Evolutionary conservation across 2,113 vertebrate species (phyloP), one percentile per base, ranked within the genome.

Genomic region (Sphaerodactylus townsendi): DNA sequence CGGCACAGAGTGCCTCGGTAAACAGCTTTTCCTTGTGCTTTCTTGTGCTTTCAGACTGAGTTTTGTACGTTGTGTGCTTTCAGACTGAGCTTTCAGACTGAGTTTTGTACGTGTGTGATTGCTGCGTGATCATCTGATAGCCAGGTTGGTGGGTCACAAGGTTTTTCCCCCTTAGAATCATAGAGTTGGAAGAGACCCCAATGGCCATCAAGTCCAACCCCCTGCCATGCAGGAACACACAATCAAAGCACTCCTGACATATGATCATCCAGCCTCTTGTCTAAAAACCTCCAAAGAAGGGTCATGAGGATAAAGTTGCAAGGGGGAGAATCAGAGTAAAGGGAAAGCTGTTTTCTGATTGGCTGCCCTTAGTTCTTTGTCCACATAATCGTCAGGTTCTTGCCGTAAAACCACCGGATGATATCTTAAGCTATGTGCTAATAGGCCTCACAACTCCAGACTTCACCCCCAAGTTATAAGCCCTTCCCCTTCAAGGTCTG

Each of bases 1-100:
- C 1, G 97, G 96, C 92, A 99, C 97, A 0, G 97, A 98, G 90
- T 99, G 98, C 77, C 96, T 97, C 0, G 98, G 98, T 99, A 94
- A 97, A 0, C 3, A 30, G 21, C 64, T 74, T 41, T 19, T 10
- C 15, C 15, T n/a, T 5, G 46, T 28, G 64, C 21, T 59, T 10
- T 1, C 25, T 4, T 19, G 39, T 41, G n/a, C 15, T 15, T 50
- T 79, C 7, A 28, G 59, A 62, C 25, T 6, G 25, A 62, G 23
- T 62, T 28, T 19, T 35, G 33, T 23, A 39, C 17, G 17, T n/a
- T 70, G 5, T n/a, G 5, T 17, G 41, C 15, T 15, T 50, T 79
- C 7, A 28, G 59, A 62, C 25, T 19, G 39, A 30, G n/a, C 15
- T 15, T 50, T 79, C 7, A 28, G 59, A 62, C 25, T 6, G 25